Base-by-base conservation (phyloP, 23 tunicate species). In the Clavelina lepadiformis region DNA sequence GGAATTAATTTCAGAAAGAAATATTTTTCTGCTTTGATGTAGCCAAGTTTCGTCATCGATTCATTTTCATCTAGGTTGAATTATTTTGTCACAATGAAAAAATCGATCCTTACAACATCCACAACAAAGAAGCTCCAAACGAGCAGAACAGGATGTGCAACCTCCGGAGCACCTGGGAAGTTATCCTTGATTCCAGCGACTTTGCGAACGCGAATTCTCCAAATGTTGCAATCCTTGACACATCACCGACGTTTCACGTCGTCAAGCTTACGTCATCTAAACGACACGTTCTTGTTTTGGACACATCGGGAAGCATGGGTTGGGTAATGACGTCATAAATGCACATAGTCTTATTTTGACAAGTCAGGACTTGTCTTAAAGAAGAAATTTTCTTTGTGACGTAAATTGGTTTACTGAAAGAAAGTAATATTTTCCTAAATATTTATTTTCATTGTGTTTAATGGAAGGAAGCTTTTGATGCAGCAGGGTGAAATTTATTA, bases 101-200 rank as follows among this genome's bases (percentile, higher is more conserved):
- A 1, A 34, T 73, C 1, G 91, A 82, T 51, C 63, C 75, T 2
- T 53, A 23, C 22, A 80, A 80, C 29, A 0, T 45, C 18, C 83
- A 77, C 34, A 85, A 85, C 83, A 53, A 33, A 34, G 68, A 76
- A 3, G 94, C 94, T 5, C 94, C 83, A 28, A 85, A 85, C 51
- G 83, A 85, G 31, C 94, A 85, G 44, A 85, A 85, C 67, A 51
- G 94, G 54, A 32, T 85, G 55, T 85, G 94, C 76, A 58, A 65
- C 51, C 58, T 46, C 2, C 50, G 56, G 24, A 85, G 94, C 41
- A 37, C 49, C 7, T 85, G 94, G 94, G 77, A 76, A 27, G 83
- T 85, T 22, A 85, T 85, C 5, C 32, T 32, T 46, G 26, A 63
- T 0, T 77, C 83, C 1, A 6, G 18, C 5, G 94, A 85, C 63